A percentile compares a stretch with the other conserved stretches of the same genome.
Evolutionary conservation across 2,888 invertebrate genomes (phyloP).

Genomic region (Bombylius discolor): DNA sequence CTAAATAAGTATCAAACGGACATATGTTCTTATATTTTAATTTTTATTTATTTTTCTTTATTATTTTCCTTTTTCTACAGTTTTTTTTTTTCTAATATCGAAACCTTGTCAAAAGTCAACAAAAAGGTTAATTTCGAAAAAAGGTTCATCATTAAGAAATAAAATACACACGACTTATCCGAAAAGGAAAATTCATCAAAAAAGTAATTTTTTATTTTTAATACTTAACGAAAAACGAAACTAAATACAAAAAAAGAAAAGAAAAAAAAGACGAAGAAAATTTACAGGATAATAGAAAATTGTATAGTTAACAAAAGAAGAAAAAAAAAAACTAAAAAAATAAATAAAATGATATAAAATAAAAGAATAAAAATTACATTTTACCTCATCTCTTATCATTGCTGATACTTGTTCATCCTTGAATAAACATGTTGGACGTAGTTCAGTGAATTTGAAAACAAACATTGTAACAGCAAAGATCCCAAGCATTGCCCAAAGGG

Average conservation of each 20-base stretch:
- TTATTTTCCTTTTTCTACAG: too few relatives aligned
- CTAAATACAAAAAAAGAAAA: background rate
- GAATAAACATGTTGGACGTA: constrained; percentile 35
- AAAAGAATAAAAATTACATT: background rate
- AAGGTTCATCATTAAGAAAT: too few relatives aligned
- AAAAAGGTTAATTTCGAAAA: too few relatives aligned
- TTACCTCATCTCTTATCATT: constrained; percentile 33
- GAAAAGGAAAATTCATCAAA: too few relatives aligned
- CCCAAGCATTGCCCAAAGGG: constrained; percentile 31
- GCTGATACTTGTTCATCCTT: constrained; percentile 28
- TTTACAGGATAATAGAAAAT: too few relatives aligned
- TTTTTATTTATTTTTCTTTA: too few relatives aligned
- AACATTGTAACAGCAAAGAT: constrained; percentile 35
- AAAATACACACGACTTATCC: too few relatives aligned
- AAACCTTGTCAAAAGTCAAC: too few relatives aligned
- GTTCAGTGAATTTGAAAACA: constrained; percentile 35
- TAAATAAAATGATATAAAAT: background rate
- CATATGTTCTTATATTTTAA: too few relatives aligned
- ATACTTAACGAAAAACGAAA: background rate
- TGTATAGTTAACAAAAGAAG: background rate
- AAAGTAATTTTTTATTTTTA: too few relatives aligned
- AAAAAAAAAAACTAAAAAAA: background rate
- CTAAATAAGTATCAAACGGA: too few relatives aligned
- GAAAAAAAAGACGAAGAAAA: background rate
- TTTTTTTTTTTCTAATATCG: too few relatives aligned